Conservation (phyloP, 2,797 vertebrate species). For the Periophthalmus magnuspinnatus region DNA sequence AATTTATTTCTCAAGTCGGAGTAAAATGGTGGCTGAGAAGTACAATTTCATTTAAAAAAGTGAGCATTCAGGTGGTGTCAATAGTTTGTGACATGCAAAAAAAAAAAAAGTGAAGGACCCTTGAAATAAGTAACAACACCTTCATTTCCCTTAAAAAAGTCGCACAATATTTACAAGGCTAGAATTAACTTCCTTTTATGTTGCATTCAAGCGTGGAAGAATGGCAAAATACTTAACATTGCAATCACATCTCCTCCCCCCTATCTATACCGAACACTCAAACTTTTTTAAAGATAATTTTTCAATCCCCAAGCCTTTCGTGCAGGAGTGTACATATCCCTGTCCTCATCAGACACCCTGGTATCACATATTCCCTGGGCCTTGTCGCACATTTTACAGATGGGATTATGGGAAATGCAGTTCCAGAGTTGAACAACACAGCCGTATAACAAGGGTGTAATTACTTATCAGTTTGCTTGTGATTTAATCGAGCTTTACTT, state of each 20-base stretch:
- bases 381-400: slow-evolving; percentile 46
- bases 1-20: too few species aligned
- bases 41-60: too few species aligned
- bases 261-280: slow-evolving; percentile 61
- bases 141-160: too few species aligned
- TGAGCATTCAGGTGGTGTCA: too few species aligned
- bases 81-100: too few species aligned
- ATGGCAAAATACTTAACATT: slow-evolving; percentile 35
- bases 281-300: slow-evolving; percentile 65
- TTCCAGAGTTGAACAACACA: slow-evolving; percentile 52
- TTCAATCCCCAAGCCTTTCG: slow-evolving; percentile 66
- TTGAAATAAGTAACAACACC: too few species aligned
- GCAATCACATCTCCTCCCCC: slow-evolving; percentile 37
- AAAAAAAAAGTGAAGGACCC: too few species aligned
- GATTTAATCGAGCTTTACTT: slow-evolving; percentile 36
- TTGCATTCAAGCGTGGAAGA: slow-evolving; percentile 39
- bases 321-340: slow-evolving; percentile 45
- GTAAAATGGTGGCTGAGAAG: too few species aligned
- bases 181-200: slow-evolving; percentile 31
- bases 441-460: slow-evolving; percentile 62
- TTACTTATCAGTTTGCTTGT: slow-evolving; percentile 66
- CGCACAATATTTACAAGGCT: too few species aligned
- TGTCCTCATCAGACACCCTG: slow-evolving; percentile 51
- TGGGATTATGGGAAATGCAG: slow-evolving; percentile 51
- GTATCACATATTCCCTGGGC: slow-evolving; percentile 57